Evolutionary conservation across 2,888 invertebrate species (phyloP).

Genomic region (Mythimna ferrago): DNA sequence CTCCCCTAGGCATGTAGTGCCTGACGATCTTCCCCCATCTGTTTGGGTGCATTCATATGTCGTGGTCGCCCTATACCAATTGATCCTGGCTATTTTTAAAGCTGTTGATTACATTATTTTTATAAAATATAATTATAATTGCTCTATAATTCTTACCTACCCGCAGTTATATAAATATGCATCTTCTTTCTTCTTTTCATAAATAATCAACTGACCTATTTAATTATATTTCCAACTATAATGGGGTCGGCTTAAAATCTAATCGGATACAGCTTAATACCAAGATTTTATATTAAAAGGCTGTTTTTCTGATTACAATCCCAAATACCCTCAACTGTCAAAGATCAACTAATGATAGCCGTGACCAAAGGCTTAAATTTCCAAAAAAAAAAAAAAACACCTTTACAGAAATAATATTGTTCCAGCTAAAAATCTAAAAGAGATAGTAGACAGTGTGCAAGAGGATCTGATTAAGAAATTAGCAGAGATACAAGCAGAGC

Average conservation of each 20-base stretch:
- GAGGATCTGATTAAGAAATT: conserved; percentile 85
- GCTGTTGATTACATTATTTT: neutral
- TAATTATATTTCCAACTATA: neutral
- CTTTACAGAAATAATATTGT: conserved; percentile 42
- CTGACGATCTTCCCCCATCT: no score
- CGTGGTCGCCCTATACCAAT: no score
- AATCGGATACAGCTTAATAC: neutral
- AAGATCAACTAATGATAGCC: neutral
- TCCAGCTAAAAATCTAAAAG: conserved; percentile 86
- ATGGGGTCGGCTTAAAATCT: neutral
- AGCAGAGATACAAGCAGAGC: conserved; percentile 81
- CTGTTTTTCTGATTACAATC: neutral
- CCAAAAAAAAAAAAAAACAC: neutral
- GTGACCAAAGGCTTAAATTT: neutral
- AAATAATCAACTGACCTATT: neutral
- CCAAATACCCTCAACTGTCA: neutral
- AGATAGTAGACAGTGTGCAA: conserved; percentile 87
- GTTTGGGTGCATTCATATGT: no score
- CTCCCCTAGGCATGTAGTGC: no score
- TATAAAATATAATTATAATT: neutral
- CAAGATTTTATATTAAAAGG: neutral
- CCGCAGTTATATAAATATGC: no score
- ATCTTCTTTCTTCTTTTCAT: neutral
- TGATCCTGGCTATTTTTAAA: no score
- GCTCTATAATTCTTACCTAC: neutral